These are phyloP conservation scores for Zoanthus sociatus DNA, from an alignment of 92 coral and sea anemone genomes.

Conservation along the genomic window DNA sequence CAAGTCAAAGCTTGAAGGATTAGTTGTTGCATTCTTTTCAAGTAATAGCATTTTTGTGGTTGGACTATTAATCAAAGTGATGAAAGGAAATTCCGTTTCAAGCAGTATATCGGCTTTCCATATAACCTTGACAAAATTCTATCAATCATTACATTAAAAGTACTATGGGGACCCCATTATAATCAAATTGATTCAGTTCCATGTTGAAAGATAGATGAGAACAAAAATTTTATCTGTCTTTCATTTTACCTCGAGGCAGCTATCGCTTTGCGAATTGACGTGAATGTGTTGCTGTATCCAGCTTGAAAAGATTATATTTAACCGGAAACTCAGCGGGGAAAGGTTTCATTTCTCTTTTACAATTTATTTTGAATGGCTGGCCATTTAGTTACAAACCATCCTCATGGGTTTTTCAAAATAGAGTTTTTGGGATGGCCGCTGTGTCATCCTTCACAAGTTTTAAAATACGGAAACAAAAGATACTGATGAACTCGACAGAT, in stretches of 20 bases:
- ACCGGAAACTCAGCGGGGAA: neutral
- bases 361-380: neutral
- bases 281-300: neutral
- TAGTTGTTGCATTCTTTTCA: neutral
- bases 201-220: neutral
- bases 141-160: neutral
- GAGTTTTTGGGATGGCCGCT: too few relatives aligned
- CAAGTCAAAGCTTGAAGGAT: neutral
- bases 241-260: conserved; percentile 15
- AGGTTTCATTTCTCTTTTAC: neutral
- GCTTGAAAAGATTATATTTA: neutral
- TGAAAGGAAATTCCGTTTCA: neutral
- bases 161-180: neutral
- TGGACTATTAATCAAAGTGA: neutral
- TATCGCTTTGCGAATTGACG: neutral
- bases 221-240: neutral
- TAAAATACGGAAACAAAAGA: too few relatives aligned
- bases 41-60: conserved; percentile 1
- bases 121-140: neutral
- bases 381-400: too few relatives aligned
- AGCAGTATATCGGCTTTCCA: neutral
- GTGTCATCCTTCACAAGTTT: too few relatives aligned
- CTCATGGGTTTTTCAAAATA: too few relatives aligned
- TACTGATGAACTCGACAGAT: too few relatives aligned
- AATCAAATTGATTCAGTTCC: neutral